Evolutionary conservation across 1,140 invertebrate species (phyloP).

Genomic region (Manduca sexta): DNA sequence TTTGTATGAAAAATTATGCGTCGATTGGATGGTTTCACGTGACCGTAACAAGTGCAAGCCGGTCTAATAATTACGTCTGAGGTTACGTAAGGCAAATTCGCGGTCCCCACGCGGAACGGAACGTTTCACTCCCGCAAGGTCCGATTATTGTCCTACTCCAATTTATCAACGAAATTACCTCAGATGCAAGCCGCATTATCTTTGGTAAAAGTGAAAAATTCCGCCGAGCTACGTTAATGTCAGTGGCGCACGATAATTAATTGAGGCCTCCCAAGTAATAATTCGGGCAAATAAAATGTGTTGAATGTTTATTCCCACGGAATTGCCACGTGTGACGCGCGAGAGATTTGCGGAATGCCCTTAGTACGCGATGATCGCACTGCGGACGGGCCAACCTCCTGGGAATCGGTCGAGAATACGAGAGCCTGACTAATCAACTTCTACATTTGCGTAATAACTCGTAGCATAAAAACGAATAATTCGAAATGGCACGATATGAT

Average conservation of each 20-base stretch:
- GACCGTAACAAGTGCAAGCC: conserved; percentile 35
- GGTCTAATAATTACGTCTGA: conserved; percentile 45
- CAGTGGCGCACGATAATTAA: conserved; percentile 42
- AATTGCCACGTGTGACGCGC: conserved; percentile 10
- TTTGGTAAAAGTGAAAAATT: conserved; percentile 45
- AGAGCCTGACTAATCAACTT: no score
- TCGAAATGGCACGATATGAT: no score
- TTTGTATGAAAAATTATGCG: conserved; percentile 40
- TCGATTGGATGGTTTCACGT: conserved; percentile 35
- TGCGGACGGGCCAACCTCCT: no score
- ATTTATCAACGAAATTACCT: conserved; percentile 34
- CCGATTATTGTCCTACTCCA: conserved; percentile 33
- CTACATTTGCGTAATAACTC: not conserved
- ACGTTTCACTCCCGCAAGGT: conserved; percentile 34
- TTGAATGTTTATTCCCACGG: conserved; percentile 40
- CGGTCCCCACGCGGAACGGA: conserved; percentile 24
- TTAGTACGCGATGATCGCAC: not conserved
- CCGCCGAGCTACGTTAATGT: conserved; percentile 29
- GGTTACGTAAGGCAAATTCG: conserved; percentile 46
- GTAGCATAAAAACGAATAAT: no score
- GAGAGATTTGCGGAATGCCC: conserved; percentile 6
- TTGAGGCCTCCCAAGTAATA: conserved; percentile 50
- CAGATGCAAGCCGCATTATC: conserved; percentile 23
- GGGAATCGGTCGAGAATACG: not conserved
- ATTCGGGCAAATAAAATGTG: conserved; percentile 46